These are phyloP conservation scores for Sylvia borin DNA, from an alignment of 2,797 vertebrate species.

Conservation along the genomic window DNA sequence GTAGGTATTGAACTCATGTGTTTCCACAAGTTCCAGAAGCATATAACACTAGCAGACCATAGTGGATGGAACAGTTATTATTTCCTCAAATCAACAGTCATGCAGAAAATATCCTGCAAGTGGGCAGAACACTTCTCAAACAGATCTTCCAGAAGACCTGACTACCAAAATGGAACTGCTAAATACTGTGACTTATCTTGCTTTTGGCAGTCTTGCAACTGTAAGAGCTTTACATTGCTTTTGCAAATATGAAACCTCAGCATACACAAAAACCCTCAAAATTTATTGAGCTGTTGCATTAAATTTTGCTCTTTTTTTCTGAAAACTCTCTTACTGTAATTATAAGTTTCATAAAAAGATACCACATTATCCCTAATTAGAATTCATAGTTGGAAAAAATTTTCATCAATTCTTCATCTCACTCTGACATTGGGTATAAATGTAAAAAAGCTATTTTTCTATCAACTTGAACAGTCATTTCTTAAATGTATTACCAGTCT, in stretches of 20 bases:
- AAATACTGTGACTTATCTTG: not conserved
- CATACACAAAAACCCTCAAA: not conserved
- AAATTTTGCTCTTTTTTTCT: not conserved
- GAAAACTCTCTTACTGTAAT: not conserved
- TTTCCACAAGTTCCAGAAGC: not conserved
- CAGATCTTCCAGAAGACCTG: not conserved
- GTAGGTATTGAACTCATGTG: not conserved
- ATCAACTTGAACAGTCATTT: not conserved
- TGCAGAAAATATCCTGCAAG: not conserved
- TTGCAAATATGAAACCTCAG: not conserved
- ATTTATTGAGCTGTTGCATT: not conserved
- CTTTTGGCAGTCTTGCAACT: not conserved
- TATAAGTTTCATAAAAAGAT: not conserved
- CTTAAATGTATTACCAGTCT: conserved; percentile 67
- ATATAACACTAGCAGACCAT: not conserved
- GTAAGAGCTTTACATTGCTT: not conserved
- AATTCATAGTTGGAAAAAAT: not conserved
- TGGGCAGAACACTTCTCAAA: not conserved
- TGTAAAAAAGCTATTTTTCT: not conserved
- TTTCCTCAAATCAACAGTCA: not conserved
- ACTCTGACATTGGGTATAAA: not conserved
- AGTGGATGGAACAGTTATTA: not conserved
- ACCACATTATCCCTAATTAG: not conserved
- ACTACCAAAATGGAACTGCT: not conserved
- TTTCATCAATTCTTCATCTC: not conserved